Evolutionary conservation across 2,113 vertebrate species (phyloP).

Genomic region (Antechinus stuartii): DNA sequence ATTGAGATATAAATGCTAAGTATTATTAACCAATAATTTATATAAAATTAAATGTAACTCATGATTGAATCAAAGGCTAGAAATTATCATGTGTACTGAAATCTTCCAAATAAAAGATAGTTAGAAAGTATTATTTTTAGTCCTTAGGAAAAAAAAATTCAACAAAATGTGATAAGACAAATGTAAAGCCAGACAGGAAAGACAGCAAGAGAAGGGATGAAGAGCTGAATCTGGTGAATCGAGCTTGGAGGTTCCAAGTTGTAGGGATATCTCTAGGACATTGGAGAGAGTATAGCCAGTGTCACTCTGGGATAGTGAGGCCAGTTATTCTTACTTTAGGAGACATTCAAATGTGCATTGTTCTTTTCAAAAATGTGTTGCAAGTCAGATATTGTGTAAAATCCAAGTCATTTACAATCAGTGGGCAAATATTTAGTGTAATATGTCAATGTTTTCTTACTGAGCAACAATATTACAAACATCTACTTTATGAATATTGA

Average conservation of each 20-base stretch:
- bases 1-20: background rate
- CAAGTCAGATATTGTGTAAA: background rate
- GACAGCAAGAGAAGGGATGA: background rate
- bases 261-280: background rate
- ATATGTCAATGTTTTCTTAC: background rate
- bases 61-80: background rate
- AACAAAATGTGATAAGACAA: background rate
- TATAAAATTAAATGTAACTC: background rate
- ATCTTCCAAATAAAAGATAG: background rate
- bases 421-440: background rate
- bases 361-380: background rate
- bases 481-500: background rate
- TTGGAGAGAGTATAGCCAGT: background rate
- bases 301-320: background rate
- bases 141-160: background rate
- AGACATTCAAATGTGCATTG: background rate
- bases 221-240: background rate
- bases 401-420: background rate
- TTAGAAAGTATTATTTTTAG: background rate
- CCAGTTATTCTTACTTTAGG: background rate
- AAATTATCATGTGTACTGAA: background rate
- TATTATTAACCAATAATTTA: background rate
- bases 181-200: background rate
- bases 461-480: background rate
- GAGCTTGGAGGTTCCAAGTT: too few species aligned